Evolutionary conservation across 2,888 invertebrate genomes (phyloP), one percentile per base, ranked within the genome.

Genomic region (Eupsilia transversa): DNA sequence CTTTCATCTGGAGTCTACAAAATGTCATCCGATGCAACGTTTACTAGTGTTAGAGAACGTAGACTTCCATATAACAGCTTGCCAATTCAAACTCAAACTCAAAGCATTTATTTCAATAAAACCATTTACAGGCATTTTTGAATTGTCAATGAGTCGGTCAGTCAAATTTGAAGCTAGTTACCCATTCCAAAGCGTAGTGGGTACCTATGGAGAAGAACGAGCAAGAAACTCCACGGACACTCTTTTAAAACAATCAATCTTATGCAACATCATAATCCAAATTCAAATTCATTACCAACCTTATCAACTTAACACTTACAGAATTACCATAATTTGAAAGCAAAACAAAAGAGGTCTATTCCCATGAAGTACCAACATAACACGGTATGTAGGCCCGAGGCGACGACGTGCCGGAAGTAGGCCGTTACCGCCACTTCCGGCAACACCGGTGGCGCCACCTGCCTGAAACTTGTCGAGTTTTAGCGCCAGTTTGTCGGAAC

Each of bases 371-470:
- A 76, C 80, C 79, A 83, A 84, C 83, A 78, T 82, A 88, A 85
- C 82, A 77, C 84, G 84, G 84, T 84, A 83, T 72, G 77, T 71
- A 63, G 73, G 81, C 83, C 65, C 74, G 86, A 89, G 91, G 92
- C 90, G 93, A 89, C 91, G 85, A 89, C 91, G 90, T 90, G 90
- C 88, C 92, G 93, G 94, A 93, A 93, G 92, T 89, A 88, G 90
- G 92, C 92, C 89, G 92, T 93, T 92, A 92, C 92, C 90, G 90
- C 89, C 89, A 89, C 91, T 89, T 93, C 93, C 93, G 89, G 87
- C 49, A 67, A 70, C 84, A 88, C 88, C 87, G 87, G 86, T 86
- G 87, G 89, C 89, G 88, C 89, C 89, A 93, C 92, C 92, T 93
- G 91, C 88, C 90, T 86, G 86, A 79, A 90, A 91, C 91, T 91